Percentiles rank a stretch among this genome's conserved stretches.
Conservation (phyloP, 2,113 vertebrate genomes). For the Oryzias curvinotus region DNA sequence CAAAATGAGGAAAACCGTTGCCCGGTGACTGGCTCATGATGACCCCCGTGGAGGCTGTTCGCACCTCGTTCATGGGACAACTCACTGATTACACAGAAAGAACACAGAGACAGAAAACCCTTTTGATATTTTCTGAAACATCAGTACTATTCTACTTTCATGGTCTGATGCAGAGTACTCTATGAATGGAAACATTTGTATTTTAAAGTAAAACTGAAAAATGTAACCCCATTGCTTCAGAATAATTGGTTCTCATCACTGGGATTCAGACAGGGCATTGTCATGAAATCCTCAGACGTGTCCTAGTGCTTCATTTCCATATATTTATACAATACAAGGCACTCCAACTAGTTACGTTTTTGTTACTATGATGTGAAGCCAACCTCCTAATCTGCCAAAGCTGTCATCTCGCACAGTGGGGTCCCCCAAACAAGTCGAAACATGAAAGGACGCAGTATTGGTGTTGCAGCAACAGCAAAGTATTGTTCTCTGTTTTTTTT, state of each 20-base stretch:
- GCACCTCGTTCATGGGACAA: slow-evolving; percentile 91
- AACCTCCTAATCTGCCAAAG: slow-evolving; percentile 46
- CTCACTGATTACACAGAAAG: slow-evolving; percentile 77
- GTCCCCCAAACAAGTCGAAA: slow-evolving; percentile 26
- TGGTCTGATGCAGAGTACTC: no score
- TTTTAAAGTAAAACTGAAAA: no score
- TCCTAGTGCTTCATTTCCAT: slow-evolving; percentile 43
- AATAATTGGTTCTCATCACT: slow-evolving; percentile 15
- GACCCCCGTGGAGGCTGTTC: slow-evolving; percentile 89
- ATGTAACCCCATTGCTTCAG: slow-evolving; percentile 11
- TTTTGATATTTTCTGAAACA: slow-evolving; percentile 3
- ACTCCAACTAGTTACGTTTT: slow-evolving; percentile 39
- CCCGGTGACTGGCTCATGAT: slow-evolving; percentile 94
- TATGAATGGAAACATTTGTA: no score
- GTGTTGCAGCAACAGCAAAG: slow-evolving; percentile 9
- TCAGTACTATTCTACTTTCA: no score
- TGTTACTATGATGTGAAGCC: slow-evolving; percentile 32
- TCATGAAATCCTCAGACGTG: slow-evolving; percentile 50
- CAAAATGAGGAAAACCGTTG: slow-evolving; percentile 92
- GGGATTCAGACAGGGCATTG: slow-evolving; percentile 43
- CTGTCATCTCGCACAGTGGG: slow-evolving; percentile 41
- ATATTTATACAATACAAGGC: slow-evolving; percentile 47
- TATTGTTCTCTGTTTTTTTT: neutral
- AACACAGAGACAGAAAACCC: neutral
- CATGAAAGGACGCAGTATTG: slow-evolving; percentile 37